These are phyloP conservation scores for Microtus californicus DNA, from an alignment of 2,797 vertebrate genomes.

Conservation along the genomic window DNA sequence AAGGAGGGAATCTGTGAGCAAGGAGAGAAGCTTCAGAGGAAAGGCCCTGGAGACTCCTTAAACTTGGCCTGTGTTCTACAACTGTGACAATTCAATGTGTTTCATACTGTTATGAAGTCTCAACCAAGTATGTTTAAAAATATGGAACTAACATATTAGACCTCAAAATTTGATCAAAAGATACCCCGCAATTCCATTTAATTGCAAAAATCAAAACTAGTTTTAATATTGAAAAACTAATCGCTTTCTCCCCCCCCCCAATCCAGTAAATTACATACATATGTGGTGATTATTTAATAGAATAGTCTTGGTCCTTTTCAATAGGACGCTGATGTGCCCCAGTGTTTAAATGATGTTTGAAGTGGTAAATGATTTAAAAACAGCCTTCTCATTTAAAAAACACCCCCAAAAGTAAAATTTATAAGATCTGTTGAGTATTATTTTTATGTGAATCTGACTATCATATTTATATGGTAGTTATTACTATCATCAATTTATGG, in stretches of 20 bases:
- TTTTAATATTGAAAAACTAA: not conserved
- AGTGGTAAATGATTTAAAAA: not conserved
- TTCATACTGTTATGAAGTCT: not conserved
- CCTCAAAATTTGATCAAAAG: not conserved
- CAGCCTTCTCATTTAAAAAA: not conserved
- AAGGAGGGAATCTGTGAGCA: not conserved
- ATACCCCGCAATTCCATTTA: not conserved
- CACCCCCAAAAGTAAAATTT: not conserved
- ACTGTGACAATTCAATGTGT: not conserved
- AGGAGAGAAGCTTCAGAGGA: not conserved
- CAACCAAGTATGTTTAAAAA: not conserved
- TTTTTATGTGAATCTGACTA: not conserved
- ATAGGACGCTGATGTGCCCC: not conserved
- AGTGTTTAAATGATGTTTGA: not conserved
- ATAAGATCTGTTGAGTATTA: not conserved
- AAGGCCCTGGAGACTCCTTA: not conserved
- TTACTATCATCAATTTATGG: slow-evolving; percentile 28
- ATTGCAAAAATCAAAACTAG: not conserved
- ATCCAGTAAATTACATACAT: not conserved
- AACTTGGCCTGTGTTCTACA: not conserved
- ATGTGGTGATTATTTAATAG: not conserved
- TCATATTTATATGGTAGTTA: not conserved
- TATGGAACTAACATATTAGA: not conserved
- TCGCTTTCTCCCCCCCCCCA: not conserved
- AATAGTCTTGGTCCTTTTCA: not conserved